Evolutionary conservation across 2,888 invertebrate genomes (phyloP), one percentile per base, ranked within the genome.

Genomic region (Helicoverpa assulta): DNA sequence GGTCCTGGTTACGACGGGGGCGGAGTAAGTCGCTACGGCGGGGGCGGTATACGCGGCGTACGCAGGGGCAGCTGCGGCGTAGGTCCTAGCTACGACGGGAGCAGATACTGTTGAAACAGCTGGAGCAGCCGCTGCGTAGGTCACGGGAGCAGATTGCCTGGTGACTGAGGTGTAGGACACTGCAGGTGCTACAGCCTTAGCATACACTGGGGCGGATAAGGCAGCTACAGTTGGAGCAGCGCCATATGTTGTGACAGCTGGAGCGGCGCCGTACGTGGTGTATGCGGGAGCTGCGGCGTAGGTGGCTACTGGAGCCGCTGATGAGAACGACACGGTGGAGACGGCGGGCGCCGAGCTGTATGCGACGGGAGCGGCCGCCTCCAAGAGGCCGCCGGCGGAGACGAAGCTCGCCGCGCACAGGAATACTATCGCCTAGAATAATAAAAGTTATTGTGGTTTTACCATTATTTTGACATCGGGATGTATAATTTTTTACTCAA

Each of bases 301-400:
- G 16, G 80, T 81, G 50, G 86, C 55, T 21, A 89, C 78, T 7
- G 89, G 68, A 2, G 67, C 47, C 10, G 64, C 62, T 51, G 70
- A 70, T 83, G 81, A 76, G 70, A 71, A 77, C 6, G 76, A 73
- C 21, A 73, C 78, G 74, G 83, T 84, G 59, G 89, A 86, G 75
- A 87, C 89, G 65, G 90, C 88, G 62, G 92, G 86, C 50, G 90
- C 87, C 51, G 92, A 93, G 58, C 93, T 37, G 67, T 96, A 96
- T 3, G 92, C 88, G 21, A 92, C 85, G 0, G 91, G 91, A 0
- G 74, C 78, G 37, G 92, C 92, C 29, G 89, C 92, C 69, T 94
- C 93, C n/a, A 92, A 88, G n/a, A 97, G 88, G 81, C 95, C 88
- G 75, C 97, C 97, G 65, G 97, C 97, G 86, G 96, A 96, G 84